phyloP scores from a whole-genome alignment of 2,797 vertebrate species.

The Hippoglossus hippoglossus region DNA sequence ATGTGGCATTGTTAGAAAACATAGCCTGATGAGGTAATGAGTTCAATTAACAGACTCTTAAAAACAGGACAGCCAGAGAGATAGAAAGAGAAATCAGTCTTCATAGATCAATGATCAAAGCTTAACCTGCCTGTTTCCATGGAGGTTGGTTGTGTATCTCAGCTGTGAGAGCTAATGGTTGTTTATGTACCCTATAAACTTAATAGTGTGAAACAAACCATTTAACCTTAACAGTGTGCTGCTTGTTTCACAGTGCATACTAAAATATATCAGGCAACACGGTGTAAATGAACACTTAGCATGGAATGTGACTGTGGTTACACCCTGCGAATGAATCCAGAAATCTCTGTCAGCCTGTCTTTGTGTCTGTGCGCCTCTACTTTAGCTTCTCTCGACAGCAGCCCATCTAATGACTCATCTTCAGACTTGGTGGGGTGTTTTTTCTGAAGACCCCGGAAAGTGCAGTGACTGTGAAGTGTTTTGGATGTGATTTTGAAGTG shows the following conservation, averaged over 20 bases:
- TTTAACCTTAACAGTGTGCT: background rate
- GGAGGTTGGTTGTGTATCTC: background rate
- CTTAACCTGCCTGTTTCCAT: background rate
- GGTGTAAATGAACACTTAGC: background rate
- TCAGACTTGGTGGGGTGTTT: background rate
- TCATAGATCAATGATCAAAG: background rate
- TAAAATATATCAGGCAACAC: background rate
- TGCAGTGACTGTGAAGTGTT: background rate
- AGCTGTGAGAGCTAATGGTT: constrained; percentile 1
- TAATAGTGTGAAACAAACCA: constrained; percentile 2
- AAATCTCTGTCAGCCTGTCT: no score
- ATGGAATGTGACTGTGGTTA: background rate
- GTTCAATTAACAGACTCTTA: no score
- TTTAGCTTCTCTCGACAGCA: no score
- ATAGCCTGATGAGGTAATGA: no score
- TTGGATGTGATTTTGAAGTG: no score
- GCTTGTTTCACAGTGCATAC: background rate
- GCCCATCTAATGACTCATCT: no score
- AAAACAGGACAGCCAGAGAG: background rate
- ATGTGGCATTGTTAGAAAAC: no score
- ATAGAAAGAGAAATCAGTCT: background rate
- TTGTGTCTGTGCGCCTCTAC: no score
- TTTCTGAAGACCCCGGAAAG: background rate
- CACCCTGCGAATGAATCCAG: no score
- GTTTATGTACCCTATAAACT: constrained; percentile 9